Evolutionary conservation across 2,797 vertebrate genomes (phyloP), one percentile per base, ranked within the genome.

Genomic region (Allenopithecus nigroviridis): DNA sequence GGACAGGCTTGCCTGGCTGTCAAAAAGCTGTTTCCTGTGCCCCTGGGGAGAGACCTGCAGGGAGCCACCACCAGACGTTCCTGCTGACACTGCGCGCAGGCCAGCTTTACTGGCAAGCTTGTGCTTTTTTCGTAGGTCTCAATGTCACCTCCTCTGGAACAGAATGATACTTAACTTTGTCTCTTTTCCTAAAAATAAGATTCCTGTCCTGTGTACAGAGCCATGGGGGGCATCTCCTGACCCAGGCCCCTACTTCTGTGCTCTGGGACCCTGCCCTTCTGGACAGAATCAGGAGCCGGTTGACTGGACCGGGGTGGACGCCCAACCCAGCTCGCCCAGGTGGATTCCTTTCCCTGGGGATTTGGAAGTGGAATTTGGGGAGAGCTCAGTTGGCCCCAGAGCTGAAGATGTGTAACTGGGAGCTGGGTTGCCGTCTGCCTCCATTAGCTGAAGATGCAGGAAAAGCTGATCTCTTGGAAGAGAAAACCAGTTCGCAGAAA

Each of bases 51-150:
- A 55, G 86, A 59, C 24, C 75, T 53, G 39, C 8, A 1, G 28
- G 74, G 26, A 89, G 59, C 59, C 55, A 21, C 12, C 9, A 64
- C 11, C 21, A 5, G 8, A 22, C 80, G 8, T 81, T 64, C 55
- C 91, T 41, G 93, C 83, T 55, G 46, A 61, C 0, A 0, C 8
- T 0, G 22, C 12, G 3, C 1, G 0, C 0, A 2, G 8, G 36
- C 55, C 41, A 43, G 70, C 76, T 86, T 43, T 36, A 78, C 84
- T 72, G 76, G 55, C 22, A 22, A 50, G 39, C 43, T 28, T 43
- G 78, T 26, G 17, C 79, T 68, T 74, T 72, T 53, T 33, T 83
- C 30, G 11, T 43, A 21, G 6, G 30, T 87, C 86, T 93, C 93
- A 74, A 4, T 83, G 81, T 91, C 72, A 89, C 76, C 36, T 81